Conservation (phyloP, 1,140 invertebrate species). For the Bacillus rossius region DNA sequence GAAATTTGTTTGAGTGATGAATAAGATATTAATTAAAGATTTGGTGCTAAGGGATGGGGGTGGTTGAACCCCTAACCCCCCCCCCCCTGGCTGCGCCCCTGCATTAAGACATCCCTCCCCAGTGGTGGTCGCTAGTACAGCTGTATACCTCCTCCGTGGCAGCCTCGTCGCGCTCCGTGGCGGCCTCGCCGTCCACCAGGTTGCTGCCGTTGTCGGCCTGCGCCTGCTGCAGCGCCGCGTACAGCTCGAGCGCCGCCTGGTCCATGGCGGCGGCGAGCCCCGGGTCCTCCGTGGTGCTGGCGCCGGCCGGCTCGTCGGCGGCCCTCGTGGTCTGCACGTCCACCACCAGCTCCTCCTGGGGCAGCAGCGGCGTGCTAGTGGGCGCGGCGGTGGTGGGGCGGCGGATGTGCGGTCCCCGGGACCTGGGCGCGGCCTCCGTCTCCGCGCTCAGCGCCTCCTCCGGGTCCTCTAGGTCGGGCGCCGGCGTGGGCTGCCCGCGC, state of each 20-base stretch:
- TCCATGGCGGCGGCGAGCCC: slow-evolving; percentile 43
- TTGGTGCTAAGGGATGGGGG: too few species aligned
- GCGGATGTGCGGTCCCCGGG: slow-evolving; percentile 31
- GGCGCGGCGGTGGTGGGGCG: slow-evolving; percentile 26
- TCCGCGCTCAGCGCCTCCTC: not conserved
- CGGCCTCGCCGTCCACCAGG: slow-evolving; percentile 3
- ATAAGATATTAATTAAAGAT: too few species aligned
- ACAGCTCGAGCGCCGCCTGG: slow-evolving; percentile 73
- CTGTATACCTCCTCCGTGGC: not conserved
- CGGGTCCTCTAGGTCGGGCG: too few species aligned
- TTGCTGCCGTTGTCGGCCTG: slow-evolving; percentile 65
- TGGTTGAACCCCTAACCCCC: too few species aligned
- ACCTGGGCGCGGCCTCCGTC: not conserved
- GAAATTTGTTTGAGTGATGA: too few species aligned
- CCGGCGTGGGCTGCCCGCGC: too few species aligned
- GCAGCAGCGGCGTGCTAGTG: slow-evolving; percentile 9
- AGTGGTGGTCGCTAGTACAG: too few species aligned
- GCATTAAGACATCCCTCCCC: too few species aligned
- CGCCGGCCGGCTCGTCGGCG: slow-evolving; percentile 40
- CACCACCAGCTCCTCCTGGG: slow-evolving; percentile 42
- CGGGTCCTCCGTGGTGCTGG: not conserved
- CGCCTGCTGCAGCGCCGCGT: slow-evolving; percentile 64
- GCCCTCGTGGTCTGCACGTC: slow-evolving; percentile 5
- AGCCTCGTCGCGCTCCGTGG: not conserved
- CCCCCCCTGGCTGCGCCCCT: too few species aligned